phyloP scores from a whole-genome alignment of 2,797 vertebrate genomes.

The Mormyrus proboscirostris region DNA sequence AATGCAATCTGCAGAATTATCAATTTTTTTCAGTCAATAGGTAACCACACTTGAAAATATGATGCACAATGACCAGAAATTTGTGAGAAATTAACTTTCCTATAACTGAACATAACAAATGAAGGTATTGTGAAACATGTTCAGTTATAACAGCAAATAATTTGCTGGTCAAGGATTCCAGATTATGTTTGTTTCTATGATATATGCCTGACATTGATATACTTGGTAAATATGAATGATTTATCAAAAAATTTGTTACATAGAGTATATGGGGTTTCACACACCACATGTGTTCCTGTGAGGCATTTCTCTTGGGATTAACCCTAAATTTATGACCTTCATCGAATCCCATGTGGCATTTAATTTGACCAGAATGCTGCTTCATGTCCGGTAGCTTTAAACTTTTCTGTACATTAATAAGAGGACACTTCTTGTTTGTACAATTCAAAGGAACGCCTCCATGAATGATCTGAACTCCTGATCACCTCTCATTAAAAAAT shows the following conservation, averaged over 20 bases:
- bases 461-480: neutral
- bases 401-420: neutral
- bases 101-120: neutral
- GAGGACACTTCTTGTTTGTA: neutral
- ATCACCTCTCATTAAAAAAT: slow-evolving; percentile 2
- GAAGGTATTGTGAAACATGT: neutral
- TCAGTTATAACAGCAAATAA: neutral
- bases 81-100: neutral
- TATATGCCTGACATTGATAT: neutral
- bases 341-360: neutral
- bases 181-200: neutral
- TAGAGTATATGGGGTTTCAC: neutral
- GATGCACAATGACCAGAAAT: neutral
- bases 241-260: neutral
- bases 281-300: neutral
- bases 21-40: neutral
- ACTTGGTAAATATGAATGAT: neutral
- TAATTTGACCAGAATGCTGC: neutral
- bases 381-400: neutral
- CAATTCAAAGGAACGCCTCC: neutral
- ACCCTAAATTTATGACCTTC: neutral
- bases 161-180: neutral
- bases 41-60: neutral
- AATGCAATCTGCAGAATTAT: neutral
- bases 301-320: neutral